A percentile compares a stretch with the other conserved stretches of the same genome.
phyloP scores from a whole-genome alignment of 2,797 vertebrate genomes.

The Euthynnus affinis region DNA sequence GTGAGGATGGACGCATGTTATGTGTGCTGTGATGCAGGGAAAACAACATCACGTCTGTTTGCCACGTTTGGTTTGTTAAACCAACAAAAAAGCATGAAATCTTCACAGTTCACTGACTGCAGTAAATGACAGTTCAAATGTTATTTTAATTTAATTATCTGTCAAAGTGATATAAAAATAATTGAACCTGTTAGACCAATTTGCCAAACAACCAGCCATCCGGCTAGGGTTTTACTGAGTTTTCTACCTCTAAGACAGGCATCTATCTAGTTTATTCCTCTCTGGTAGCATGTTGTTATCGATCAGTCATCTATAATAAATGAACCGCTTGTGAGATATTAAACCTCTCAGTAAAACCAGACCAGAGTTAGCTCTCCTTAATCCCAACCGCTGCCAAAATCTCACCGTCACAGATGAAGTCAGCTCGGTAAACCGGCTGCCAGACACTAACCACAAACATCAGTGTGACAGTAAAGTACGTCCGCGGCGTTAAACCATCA shows the following conservation, averaged over 20 bases:
- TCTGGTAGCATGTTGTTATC: no score
- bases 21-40: neutral
- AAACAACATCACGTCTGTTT: neutral
- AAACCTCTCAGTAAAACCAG: neutral
- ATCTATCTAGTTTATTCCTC: neutral
- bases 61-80: conserved; percentile 9
- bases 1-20: no score
- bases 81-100: neutral
- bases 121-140: neutral
- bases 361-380: conserved; percentile 17
- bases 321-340: neutral
- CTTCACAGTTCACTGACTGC: neutral
- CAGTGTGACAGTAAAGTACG: no score
- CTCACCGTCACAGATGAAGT: conserved; percentile 17
- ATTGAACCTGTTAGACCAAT: conserved; percentile 1
- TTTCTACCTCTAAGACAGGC: no score
- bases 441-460: neutral
- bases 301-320: neutral
- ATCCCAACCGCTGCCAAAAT: conserved; percentile 43
- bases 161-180: neutral
- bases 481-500: neutral
- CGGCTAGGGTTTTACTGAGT: neutral
- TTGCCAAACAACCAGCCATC: neutral
- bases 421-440: neutral
- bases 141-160: neutral